Evolutionary conservation across 2,113 vertebrate species (phyloP).

Genomic region (Oreochromis tanganicae): DNA sequence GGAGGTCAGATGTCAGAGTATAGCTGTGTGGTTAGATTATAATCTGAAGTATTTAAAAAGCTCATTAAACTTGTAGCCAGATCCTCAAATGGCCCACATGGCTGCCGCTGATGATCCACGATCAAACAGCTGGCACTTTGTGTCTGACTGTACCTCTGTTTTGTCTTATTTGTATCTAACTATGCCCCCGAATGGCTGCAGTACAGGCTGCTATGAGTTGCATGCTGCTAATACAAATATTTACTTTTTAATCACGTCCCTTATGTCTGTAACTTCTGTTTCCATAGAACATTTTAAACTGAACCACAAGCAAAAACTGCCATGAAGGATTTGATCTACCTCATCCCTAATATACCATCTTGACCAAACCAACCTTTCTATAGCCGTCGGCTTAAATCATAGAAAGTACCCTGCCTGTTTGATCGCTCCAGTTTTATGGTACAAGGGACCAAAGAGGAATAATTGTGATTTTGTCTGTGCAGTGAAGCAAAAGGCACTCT

Average conservation of each 20-base stretch:
- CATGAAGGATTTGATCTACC: neutral
- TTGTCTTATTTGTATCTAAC: neutral
- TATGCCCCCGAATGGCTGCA: neutral
- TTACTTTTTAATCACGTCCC: rapidly evolving
- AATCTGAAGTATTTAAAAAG: neutral
- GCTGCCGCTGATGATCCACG: neutral
- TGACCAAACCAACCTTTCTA: neutral
- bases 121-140: neutral
- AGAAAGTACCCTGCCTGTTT: neutral
- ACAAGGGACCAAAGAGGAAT: neutral
- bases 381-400: neutral
- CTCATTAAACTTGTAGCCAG: neutral
- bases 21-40: neutral
- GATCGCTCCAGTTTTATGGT: neutral
- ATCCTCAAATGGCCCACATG: neutral
- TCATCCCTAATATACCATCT: rapidly evolving
- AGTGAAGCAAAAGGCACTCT: neutral
- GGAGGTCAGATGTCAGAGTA: neutral
- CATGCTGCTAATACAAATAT: neutral
- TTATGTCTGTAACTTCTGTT: neutral
- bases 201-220: neutral
- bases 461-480: neutral
- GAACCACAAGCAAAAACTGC: neutral
- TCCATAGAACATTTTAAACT: neutral
- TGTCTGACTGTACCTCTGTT: neutral